phyloP scores from a whole-genome alignment of 2,113 vertebrate genomes.

The Lycaon pictus region DNA sequence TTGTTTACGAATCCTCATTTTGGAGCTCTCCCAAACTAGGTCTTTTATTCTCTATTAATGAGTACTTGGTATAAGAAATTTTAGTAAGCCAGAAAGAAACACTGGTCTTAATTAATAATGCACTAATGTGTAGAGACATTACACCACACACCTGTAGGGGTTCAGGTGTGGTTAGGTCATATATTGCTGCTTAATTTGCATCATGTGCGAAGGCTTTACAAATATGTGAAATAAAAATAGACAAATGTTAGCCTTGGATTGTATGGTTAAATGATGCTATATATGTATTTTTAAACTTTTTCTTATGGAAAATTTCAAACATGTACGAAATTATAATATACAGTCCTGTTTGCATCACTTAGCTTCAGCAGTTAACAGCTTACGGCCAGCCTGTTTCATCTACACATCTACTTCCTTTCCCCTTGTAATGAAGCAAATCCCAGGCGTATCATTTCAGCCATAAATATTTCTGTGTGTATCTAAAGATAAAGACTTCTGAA shows the following conservation, averaged over 20 bases:
- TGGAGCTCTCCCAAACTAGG: not conserved
- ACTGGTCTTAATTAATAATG: not conserved
- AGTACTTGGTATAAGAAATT: not conserved
- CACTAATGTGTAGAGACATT: not conserved
- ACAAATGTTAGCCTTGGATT: not conserved
- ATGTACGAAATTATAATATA: not conserved
- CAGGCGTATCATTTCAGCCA: constrained; percentile 2
- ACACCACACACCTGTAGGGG: not conserved
- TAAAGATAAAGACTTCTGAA: not conserved
- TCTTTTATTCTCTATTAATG: not conserved
- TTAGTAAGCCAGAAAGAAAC: not conserved
- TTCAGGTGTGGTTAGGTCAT: not conserved
- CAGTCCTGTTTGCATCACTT: not conserved
- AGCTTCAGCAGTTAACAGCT: not conserved
- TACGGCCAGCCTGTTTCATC: not conserved
- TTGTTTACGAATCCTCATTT: not conserved
- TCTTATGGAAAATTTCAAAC: constrained; percentile 39
- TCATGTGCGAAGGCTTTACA: not conserved
- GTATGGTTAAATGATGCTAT: not conserved
- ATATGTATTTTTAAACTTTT: not conserved
- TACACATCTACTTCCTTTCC: not conserved
- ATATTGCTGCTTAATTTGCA: not conserved
- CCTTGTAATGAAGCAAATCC: constrained; percentile 10
- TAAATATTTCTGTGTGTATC: not conserved
- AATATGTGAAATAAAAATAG: not conserved